Base-by-base conservation (phyloP, 2,888 invertebrate genomes). In the Linyphia triangularis region DNA sequence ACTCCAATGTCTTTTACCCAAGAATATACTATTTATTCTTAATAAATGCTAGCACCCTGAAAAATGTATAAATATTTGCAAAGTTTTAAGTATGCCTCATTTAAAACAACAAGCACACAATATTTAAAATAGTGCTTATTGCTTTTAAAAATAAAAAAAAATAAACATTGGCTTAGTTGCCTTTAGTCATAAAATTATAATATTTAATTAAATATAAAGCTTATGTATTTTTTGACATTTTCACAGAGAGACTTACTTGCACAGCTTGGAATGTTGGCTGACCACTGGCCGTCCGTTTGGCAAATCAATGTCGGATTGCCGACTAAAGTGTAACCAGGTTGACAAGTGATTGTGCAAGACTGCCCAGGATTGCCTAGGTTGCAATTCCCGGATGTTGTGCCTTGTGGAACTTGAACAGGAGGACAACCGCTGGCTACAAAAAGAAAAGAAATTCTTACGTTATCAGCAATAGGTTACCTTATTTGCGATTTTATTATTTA, bases 221-320 rank as follows among this genome's bases (percentile, higher is more conserved):
- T n/a, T n/a, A n/a, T n/a, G 37, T 37, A 37, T 3, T 40, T n/a
- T n/a, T n/a, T n/a, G n/a, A n/a, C n/a, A n/a, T n/a, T n/a, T n/a
- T 40, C 40, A 40, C 9, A 40, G 9, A 1, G 16, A 40, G 10
- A 43, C 24, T 26, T 63, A 89, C 89, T 61, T 19, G 43, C 57
- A n/a, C 89, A 89, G 2, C 51, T 85, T 0, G 89, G 85, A 9
- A 43, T 61, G 16, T 16, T 26, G 10, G 22, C 37, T 28, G 85
- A 85, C 89, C 89, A 89, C 6, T 79, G 59, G 10, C 89, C 89
- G 37, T 67, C 77, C 13, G 67, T 26, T 19, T 85, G 85, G 19
- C 89, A 89, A 10, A 82, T 19, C 0, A 89, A 22, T 0, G 85
- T 85, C 13, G 59, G 59, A 2, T 63, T 77, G 37, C 89, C 89